Evolutionary conservation across 2,113 vertebrate genomes (phyloP).

Genomic region (Jacana jacana): DNA sequence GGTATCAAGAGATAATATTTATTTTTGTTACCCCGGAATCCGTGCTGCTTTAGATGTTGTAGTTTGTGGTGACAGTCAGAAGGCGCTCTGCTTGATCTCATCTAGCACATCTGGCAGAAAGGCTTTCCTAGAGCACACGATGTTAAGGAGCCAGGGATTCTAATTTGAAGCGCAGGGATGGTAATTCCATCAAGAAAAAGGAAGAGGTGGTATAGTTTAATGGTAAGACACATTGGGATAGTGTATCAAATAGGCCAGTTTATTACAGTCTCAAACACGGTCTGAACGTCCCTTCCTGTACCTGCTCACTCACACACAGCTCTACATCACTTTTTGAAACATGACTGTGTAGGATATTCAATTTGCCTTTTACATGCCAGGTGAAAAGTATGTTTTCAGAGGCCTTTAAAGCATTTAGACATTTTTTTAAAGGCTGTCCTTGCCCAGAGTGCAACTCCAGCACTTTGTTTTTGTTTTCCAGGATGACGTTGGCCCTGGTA

Average conservation of each 20-base stretch:
- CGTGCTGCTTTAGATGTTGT: not conserved
- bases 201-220: not conserved
- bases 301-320: not conserved
- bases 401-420: not conserved
- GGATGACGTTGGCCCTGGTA: not conserved
- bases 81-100: not conserved
- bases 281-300: not conserved
- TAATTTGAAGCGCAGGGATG: not conserved
- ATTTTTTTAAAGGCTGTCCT: not conserved
- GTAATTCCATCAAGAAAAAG: not conserved
- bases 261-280: not conserved
- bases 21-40: not conserved
- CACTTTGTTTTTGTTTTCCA: not conserved
- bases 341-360: not conserved
- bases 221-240: not conserved
- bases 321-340: not conserved
- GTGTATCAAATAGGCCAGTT: not conserved
- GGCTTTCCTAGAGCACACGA: not conserved
- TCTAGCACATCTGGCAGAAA: not conserved
- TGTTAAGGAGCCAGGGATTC: not conserved
- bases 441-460: not conserved
- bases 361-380: not conserved
- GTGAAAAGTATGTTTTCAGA: not conserved
- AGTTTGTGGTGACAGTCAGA: not conserved
- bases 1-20: conserved; percentile 43